A percentile compares a stretch with the other conserved stretches of the same genome.
These are phyloP conservation scores for Plodia interpunctella DNA, from an alignment of 1,140 invertebrate genomes.

Conservation along the genomic window DNA sequence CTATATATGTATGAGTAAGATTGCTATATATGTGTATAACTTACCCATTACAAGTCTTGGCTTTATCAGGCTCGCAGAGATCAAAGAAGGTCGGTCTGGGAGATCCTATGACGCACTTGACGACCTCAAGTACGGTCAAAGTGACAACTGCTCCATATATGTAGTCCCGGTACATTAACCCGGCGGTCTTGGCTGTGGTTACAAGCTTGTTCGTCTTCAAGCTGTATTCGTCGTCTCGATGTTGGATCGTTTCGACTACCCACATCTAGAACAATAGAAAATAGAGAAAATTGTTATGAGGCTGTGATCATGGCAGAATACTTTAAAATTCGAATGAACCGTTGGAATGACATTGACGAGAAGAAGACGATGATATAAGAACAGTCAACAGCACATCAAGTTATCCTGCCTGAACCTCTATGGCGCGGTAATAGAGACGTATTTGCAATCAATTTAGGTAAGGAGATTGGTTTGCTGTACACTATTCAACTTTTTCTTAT, in stretches of 20 bases:
- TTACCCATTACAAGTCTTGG: slow-evolving; percentile 78
- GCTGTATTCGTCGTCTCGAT: slow-evolving; percentile 60
- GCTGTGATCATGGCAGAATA: too few relatives aligned
- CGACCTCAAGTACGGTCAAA: slow-evolving; percentile 78
- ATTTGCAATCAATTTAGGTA: too few relatives aligned
- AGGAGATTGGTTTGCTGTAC: too few relatives aligned
- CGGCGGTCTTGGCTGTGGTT: slow-evolving; percentile 47
- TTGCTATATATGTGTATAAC: slow-evolving; percentile 15
- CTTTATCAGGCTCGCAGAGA: slow-evolving; percentile 81
- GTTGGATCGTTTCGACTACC: slow-evolving; percentile 53
- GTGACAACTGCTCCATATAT: slow-evolving; percentile 77
- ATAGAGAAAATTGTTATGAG: too few relatives aligned
- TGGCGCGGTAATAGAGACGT: too few relatives aligned
- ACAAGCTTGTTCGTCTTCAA: slow-evolving; percentile 56
- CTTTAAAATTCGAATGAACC: too few relatives aligned
- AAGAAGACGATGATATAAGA: too few relatives aligned
- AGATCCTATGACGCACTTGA: slow-evolving; percentile 82
- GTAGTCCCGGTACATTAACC: slow-evolving; percentile 78
- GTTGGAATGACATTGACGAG: too few relatives aligned
- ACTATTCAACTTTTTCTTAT: too few relatives aligned
- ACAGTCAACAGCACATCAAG: too few relatives aligned
- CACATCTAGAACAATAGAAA: slow-evolving; percentile 50
- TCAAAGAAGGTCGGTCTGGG: slow-evolving; percentile 86
- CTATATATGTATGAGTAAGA: background rate
- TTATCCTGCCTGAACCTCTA: too few relatives aligned